These are phyloP conservation scores for Alca torda DNA, from an alignment of 2,797 vertebrate genomes.

Conservation along the genomic window DNA sequence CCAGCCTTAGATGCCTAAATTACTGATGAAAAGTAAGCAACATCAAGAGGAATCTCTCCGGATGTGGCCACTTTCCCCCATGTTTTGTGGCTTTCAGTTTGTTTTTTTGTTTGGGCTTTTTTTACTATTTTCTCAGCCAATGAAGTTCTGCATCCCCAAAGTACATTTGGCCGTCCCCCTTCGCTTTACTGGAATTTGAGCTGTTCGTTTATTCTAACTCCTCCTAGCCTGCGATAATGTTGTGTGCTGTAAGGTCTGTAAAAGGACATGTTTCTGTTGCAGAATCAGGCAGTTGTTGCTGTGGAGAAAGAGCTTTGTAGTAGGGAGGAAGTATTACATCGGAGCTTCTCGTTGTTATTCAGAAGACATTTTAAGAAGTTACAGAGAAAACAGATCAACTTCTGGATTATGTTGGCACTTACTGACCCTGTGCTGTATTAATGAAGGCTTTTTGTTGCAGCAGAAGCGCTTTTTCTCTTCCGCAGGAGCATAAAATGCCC, in stretches of 20 bases:
- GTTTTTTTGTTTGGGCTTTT: not conserved
- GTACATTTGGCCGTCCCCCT: not conserved
- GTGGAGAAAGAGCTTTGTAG: not conserved
- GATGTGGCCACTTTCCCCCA: not conserved
- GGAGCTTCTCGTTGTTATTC: not conserved
- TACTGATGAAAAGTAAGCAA: not conserved
- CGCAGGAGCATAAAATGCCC: not conserved
- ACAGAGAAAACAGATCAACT: not conserved
- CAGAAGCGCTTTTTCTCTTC: not conserved
- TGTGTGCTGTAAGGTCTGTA: not conserved
- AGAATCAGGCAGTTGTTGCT: not conserved
- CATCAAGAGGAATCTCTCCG: not conserved
- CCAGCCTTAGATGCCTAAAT: not conserved
- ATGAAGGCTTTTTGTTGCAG: not conserved
- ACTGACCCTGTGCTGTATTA: not conserved
- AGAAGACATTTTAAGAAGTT: not conserved
- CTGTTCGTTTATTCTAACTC: not conserved
- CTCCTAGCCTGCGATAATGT: not conserved
- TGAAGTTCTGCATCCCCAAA: not conserved
- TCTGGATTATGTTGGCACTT: not conserved
- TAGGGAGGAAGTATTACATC: not conserved
- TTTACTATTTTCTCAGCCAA: not conserved
- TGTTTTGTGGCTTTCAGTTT: not conserved
- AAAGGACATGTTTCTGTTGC: not conserved
- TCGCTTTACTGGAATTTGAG: not conserved